Conservation (phyloP, 2,113 vertebrate genomes). For the Pogonocichla stellata region DNA sequence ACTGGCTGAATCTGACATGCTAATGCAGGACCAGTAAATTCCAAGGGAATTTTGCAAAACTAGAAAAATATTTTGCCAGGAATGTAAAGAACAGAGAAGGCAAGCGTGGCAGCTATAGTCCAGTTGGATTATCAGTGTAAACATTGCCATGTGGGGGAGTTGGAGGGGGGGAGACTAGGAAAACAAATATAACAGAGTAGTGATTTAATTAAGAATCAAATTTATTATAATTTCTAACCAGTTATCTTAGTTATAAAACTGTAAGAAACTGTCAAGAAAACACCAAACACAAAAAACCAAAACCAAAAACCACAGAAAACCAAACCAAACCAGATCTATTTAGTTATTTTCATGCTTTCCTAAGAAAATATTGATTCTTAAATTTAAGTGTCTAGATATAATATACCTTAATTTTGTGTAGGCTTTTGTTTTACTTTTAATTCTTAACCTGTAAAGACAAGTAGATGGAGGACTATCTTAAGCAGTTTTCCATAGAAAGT, state of each 20-base stretch:
- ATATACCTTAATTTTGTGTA: neutral
- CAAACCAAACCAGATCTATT: neutral
- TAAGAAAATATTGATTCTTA: neutral
- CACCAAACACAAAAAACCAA: neutral
- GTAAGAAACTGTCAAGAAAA: neutral
- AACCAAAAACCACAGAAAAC: neutral
- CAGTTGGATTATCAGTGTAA: neutral
- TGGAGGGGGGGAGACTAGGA: fast-evolving
- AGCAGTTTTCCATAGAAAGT: neutral
- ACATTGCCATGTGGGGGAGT: fast-evolving
- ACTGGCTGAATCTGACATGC: neutral
- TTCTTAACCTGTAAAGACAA: neutral
- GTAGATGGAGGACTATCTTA: neutral
- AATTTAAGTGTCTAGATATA: neutral
- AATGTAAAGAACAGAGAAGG: neutral
- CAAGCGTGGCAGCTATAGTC: neutral
- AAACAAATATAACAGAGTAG: neutral
- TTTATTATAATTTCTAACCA: neutral
- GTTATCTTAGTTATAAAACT: neutral
- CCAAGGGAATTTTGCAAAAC: neutral
- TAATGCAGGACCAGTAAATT: neutral
- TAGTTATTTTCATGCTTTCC: neutral
- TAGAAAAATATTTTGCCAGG: neutral
- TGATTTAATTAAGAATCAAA: neutral
- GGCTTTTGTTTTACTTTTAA: neutral